phyloP scores from a whole-genome alignment of 2,113 vertebrate species.

The Lycocorax pyrrhopterus region DNA sequence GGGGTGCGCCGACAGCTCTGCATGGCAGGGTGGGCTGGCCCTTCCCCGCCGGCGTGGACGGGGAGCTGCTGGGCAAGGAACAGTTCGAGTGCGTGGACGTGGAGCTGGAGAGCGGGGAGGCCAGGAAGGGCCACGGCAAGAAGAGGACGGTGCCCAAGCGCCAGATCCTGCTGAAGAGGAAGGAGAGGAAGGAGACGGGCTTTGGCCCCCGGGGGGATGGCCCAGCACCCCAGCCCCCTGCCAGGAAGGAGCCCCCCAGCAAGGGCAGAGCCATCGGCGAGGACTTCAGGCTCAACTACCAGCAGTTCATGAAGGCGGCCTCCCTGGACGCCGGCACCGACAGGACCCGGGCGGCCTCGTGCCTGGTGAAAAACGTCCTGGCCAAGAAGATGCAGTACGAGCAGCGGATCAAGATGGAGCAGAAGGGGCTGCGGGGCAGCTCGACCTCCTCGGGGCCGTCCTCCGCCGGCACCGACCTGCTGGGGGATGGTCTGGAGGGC shows the following conservation, averaged over 20 bases:
- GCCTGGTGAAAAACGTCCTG: conserved; percentile 85
- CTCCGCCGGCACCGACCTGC: conserved; percentile 13
- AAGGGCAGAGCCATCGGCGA: conserved; percentile 22
- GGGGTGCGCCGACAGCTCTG: background rate
- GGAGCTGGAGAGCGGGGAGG: conserved; percentile 80
- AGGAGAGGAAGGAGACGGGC: conserved; percentile 65
- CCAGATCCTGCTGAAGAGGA: conserved; percentile 89
- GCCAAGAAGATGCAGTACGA: conserved; percentile 86
- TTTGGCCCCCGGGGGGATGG: conserved; percentile 62
- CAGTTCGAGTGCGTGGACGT: conserved; percentile 87
- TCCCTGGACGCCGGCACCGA: conserved; percentile 78
- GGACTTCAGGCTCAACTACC: conserved; percentile 63
- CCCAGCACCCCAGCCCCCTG: background rate
- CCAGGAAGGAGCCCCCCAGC: conserved; percentile 24
- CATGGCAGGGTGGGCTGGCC: background rate
- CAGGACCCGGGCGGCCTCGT: conserved; percentile 84
- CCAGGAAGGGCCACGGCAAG: conserved; percentile 61
- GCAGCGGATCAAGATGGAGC: conserved; percentile 65
- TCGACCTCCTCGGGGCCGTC: conserved; percentile 49
- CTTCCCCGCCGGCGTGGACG: background rate
- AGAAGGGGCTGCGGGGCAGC: conserved; percentile 46
- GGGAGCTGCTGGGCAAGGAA: conserved; percentile 65
- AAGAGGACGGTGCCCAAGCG: conserved; percentile 91
- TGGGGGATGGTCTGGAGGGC: conserved; percentile 42
- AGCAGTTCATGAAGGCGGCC: conserved; percentile 78